Percentiles rank a stretch among this genome's conserved stretches.
phyloP scores from a whole-genome alignment of 2,888 invertebrate genomes.

The Torymus aiolomorphi region DNA sequence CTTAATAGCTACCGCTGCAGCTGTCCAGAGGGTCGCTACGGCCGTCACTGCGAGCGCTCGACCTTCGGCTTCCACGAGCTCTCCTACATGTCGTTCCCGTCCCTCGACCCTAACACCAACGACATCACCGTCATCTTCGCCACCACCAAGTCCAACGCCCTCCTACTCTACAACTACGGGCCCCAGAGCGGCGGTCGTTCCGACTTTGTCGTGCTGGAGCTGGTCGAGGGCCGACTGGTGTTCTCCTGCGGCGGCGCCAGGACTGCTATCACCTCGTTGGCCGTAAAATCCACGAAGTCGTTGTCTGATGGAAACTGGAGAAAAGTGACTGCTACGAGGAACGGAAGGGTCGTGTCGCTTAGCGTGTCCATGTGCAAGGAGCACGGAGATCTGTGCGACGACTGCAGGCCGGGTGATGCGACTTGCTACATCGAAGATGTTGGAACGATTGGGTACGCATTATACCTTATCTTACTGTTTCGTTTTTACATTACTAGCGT shows the following conservation, averaged over 20 bases:
- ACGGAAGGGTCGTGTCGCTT: slow-evolving; percentile 90
- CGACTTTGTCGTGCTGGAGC: slow-evolving; percentile 94
- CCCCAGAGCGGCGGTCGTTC: slow-evolving; percentile 91
- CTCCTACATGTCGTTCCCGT: slow-evolving; percentile 92
- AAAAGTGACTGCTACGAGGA: slow-evolving; percentile 92
- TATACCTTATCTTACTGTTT: background rate
- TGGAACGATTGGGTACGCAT: slow-evolving; percentile 89
- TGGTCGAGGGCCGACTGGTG: slow-evolving; percentile 88
- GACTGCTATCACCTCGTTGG: slow-evolving; percentile 90
- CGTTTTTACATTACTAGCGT: too few relatives aligned
- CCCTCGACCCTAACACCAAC: slow-evolving; percentile 91
- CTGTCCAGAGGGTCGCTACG: slow-evolving; percentile 92
- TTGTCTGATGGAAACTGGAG: slow-evolving; percentile 94
- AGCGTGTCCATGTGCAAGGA: slow-evolving; percentile 89
- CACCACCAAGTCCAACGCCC: slow-evolving; percentile 89
- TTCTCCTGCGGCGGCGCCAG: slow-evolving; percentile 94
- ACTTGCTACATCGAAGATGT: slow-evolving; percentile 90
- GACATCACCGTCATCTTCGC: slow-evolving; percentile 94
- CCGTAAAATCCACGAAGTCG: slow-evolving; percentile 80
- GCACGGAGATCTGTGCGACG: slow-evolving; percentile 90
- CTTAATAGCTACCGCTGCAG: slow-evolving; percentile 76
- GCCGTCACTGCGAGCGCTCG: slow-evolving; percentile 92
- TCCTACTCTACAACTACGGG: slow-evolving; percentile 95
- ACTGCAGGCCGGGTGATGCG: slow-evolving; percentile 89
- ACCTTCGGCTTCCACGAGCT: slow-evolving; percentile 93